Evolutionary conservation across 1,140 invertebrate species (phyloP).

Genomic region (Drosophila subpulchrella): DNA sequence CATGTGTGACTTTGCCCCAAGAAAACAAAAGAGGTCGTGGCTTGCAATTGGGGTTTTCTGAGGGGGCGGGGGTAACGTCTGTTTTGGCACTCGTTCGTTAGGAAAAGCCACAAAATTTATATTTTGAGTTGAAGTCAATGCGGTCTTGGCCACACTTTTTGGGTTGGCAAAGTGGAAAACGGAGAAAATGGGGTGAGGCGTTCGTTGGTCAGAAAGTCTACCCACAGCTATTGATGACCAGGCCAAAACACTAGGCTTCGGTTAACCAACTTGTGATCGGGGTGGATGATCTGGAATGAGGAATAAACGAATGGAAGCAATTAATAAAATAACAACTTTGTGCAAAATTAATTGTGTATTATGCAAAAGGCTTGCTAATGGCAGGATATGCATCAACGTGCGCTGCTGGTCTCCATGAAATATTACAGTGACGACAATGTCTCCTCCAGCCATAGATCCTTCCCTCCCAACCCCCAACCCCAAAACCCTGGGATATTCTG

Average conservation of each 20-base stretch:
- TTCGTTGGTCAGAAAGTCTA: slow-evolving; percentile 13
- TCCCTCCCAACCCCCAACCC: not conserved
- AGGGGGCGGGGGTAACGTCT: slow-evolving; percentile 10
- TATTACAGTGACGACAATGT: slow-evolving; percentile 77
- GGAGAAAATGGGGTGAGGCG: slow-evolving; percentile 15
- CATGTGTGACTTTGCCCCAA: slow-evolving; percentile 22
- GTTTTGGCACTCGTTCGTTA: slow-evolving; percentile 51
- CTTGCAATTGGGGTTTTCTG: slow-evolving; percentile 1
- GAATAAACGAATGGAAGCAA: slow-evolving; percentile 66
- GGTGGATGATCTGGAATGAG: not conserved
- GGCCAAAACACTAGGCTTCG: slow-evolving; percentile 28
- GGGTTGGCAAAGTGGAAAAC: slow-evolving; percentile 13
- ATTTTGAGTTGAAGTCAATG: slow-evolving; percentile 76
- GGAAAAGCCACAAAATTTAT: slow-evolving; percentile 65
- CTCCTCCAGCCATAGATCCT: slow-evolving; percentile 52
- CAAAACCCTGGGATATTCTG: slow-evolving; percentile 11
- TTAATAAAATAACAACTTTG: slow-evolving; percentile 79
- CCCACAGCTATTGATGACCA: slow-evolving; percentile 54
- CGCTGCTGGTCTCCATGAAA: slow-evolving; percentile 61
- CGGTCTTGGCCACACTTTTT: slow-evolving; percentile 25
- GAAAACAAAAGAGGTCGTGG: slow-evolving; percentile 19
- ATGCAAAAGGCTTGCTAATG: slow-evolving; percentile 75
- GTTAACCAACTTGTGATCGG: slow-evolving; percentile 44
- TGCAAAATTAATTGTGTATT: slow-evolving; percentile 80
- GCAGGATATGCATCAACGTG: slow-evolving; percentile 78